A percentile compares a stretch with the other conserved stretches of the same genome.
Conservation (phyloP, 1,140 invertebrate species). For the Pararge aegeria region DNA sequence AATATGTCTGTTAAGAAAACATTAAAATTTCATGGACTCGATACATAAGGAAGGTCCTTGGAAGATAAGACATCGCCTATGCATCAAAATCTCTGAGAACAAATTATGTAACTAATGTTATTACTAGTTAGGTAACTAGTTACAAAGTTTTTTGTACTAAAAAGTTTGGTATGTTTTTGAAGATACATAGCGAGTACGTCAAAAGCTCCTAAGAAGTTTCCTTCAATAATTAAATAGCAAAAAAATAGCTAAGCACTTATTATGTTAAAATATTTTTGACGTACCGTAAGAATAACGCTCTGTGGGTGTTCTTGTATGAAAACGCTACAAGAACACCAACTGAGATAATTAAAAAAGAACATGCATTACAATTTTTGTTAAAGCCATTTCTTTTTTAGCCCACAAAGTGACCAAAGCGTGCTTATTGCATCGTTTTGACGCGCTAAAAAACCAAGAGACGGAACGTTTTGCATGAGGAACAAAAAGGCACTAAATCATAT, state of each 20-base stretch:
- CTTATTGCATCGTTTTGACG: conserved; percentile 12
- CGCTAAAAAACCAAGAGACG: conserved; percentile 21
- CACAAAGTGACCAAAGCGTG: conserved; percentile 16
- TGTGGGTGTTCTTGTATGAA: not conserved
- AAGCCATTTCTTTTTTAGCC: conserved; percentile 8
- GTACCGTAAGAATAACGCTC: not conserved
- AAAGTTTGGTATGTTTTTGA: too few relatives aligned
- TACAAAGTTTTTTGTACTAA: too few relatives aligned
- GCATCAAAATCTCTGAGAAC: too few relatives aligned
- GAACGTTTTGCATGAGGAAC: conserved; percentile 29
- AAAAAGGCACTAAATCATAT: conserved; percentile 61
- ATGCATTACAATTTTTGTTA: conserved; percentile 4
- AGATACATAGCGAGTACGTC: too few relatives aligned
- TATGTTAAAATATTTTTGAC: not conserved
- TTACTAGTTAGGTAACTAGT: too few relatives aligned
- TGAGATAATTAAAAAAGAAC: conserved; percentile 13
- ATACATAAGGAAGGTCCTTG: too few relatives aligned
- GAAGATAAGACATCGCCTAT: too few relatives aligned
- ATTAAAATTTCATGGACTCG: too few relatives aligned
- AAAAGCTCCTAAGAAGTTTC: too few relatives aligned
- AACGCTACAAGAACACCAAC: not conserved
- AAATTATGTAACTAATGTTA: too few relatives aligned
- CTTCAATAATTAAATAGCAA: too few relatives aligned
- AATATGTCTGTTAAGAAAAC: too few relatives aligned
- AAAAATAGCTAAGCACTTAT: not conserved